Percentiles rank a stretch among this genome's conserved stretches.
Evolutionary conservation across 2,113 vertebrate genomes (phyloP).

Genomic region (Otis tarda): DNA sequence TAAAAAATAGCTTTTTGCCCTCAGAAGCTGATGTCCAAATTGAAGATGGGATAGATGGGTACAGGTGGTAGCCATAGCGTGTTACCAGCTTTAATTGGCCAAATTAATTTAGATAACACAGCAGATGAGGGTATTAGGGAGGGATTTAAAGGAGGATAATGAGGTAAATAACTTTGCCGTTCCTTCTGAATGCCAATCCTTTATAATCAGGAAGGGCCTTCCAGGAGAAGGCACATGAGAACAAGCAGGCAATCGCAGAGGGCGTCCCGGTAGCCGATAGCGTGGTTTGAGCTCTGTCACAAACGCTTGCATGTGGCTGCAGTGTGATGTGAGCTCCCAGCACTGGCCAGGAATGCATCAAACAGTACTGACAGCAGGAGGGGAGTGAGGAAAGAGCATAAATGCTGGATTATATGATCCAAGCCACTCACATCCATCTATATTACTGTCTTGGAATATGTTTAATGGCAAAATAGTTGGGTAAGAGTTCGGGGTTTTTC

Average conservation of each 20-base stretch:
- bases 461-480: background rate
- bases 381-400: background rate
- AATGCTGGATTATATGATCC: background rate
- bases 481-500: background rate
- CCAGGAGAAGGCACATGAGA: background rate
- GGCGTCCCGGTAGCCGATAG: background rate
- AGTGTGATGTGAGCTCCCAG: background rate
- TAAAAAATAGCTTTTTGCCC: background rate
- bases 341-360: background rate
- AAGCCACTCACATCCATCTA: rapidly evolving
- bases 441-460: background rate
- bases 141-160: slow-evolving; percentile 3
- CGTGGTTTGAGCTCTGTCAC: background rate
- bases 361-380: background rate
- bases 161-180: background rate
- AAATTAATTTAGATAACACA: background rate
- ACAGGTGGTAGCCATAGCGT: background rate
- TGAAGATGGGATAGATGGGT: background rate
- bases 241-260: background rate
- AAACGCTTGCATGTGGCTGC: rapidly evolving
- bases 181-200: background rate
- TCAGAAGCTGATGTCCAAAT: background rate
- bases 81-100: background rate
- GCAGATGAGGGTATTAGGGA: background rate
- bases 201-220: background rate